Conservation (phyloP, 37 sponge, comb jelly and placozoan species). For the Spongilla lacustris region DNA sequence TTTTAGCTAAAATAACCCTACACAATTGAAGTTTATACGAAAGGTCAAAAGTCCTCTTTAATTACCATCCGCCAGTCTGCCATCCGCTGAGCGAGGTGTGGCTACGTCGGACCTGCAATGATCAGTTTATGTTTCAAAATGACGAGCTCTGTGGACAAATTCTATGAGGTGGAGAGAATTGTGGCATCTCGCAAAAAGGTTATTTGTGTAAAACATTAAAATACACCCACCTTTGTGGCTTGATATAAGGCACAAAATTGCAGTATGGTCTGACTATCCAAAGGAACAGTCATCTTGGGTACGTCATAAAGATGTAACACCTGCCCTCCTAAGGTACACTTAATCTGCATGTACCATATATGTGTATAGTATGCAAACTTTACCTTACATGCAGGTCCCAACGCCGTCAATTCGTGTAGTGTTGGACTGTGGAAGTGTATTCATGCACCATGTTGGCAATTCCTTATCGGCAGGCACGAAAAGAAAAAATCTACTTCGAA, state of each 20-base stretch:
- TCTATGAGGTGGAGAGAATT: not conserved
- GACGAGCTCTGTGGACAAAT: not conserved
- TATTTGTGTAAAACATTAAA: no score
- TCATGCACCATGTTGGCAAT: not conserved
- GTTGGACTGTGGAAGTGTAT: not conserved
- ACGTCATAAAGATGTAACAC: not conserved
- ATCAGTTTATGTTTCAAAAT: not conserved
- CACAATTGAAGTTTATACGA: not conserved
- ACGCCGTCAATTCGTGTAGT: not conserved
- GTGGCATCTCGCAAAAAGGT: not conserved
- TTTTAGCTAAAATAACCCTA: not conserved
- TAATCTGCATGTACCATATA: not conserved
- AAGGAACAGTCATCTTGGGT: not conserved
- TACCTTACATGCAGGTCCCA: not conserved
- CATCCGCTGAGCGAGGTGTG: not conserved
- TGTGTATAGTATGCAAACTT: not conserved
- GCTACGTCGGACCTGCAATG: not conserved
- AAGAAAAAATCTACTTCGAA: not conserved
- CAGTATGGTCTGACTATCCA: not conserved
- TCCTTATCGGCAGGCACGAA: not conserved
- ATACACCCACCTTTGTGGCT: not conserved
- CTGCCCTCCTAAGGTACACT: not conserved
- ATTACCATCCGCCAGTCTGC: no score
- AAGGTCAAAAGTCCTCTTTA: not conserved
- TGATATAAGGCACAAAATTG: not conserved